A percentile compares a stretch with the other conserved stretches of the same genome.
These are phyloP conservation scores for Piaya cayana DNA, from an alignment of 2,113 vertebrate genomes.

Conservation along the genomic window DNA sequence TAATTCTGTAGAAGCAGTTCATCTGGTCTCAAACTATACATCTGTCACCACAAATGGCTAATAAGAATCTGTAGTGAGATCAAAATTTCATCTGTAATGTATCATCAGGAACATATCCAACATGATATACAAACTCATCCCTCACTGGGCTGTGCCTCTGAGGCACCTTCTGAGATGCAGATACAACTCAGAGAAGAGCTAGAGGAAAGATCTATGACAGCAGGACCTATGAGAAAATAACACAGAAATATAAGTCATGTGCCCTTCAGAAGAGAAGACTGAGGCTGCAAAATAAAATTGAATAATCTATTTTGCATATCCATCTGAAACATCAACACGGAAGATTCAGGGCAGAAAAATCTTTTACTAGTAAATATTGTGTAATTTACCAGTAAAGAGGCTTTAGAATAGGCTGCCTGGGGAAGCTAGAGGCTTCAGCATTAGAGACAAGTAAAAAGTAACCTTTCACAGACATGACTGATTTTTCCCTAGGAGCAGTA, in stretches of 20 bases:
- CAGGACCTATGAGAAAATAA: background rate
- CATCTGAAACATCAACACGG: background rate
- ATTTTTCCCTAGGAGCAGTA: background rate
- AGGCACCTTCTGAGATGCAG: background rate
- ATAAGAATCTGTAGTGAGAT: background rate
- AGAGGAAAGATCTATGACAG: background rate
- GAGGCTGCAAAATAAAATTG: background rate
- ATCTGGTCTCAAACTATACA: background rate
- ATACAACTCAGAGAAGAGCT: background rate
- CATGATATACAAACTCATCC: background rate
- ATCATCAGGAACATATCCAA: background rate
- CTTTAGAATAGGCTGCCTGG: background rate
- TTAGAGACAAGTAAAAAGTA: background rate
- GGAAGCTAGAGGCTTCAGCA: background rate
- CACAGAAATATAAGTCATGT: background rate
- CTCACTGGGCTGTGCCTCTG: background rate
- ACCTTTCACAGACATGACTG: background rate
- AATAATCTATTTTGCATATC: background rate
- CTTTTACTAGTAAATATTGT: background rate
- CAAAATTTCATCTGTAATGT: background rate
- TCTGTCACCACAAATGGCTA: fast-evolving
- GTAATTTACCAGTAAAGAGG: background rate
- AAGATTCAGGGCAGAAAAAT: background rate
- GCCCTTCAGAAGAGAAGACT: background rate
- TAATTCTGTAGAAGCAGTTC: background rate